phyloP scores from a whole-genome alignment of 2,888 invertebrate species.

The Erynnis tages region DNA sequence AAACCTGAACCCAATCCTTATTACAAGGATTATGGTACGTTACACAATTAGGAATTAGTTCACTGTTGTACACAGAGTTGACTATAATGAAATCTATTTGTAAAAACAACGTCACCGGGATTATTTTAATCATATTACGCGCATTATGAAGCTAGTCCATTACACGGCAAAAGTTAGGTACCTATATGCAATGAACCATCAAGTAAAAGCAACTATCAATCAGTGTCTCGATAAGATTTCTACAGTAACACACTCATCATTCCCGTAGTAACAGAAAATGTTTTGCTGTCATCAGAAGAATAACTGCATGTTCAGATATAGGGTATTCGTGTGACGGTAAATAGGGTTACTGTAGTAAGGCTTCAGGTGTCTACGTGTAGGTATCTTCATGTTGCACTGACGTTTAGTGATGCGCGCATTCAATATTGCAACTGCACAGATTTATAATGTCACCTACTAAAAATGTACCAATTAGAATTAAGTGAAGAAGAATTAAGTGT shows the following conservation, averaged over 20 bases:
- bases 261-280: background rate
- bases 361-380: conserved; percentile 60
- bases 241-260: no score
- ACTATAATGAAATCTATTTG: conserved; percentile 2
- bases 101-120: conserved; percentile 10
- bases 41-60: conserved; percentile 17
- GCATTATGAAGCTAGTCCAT: conserved; percentile 2
- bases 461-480: no score
- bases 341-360: conserved; percentile 69
- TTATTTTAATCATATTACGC: conserved; percentile 20
- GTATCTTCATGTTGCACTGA: conserved; percentile 45
- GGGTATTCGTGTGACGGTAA: conserved; percentile 51
- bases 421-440: conserved; percentile 3
- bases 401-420: conserved; percentile 54
- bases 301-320: conserved; percentile 38
- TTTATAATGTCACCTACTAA: conserved; percentile 1
- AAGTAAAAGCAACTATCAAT: background rate
- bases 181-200: background rate
- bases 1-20: conserved; percentile 1
- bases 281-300: background rate
- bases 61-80: conserved; percentile 4
- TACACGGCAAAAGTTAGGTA: background rate
- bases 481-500: no score
- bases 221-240: background rate
- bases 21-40: conserved; percentile 7